These are phyloP conservation scores for Philaethria dido DNA, from an alignment of 2,888 invertebrate genomes.

Conservation along the genomic window DNA sequence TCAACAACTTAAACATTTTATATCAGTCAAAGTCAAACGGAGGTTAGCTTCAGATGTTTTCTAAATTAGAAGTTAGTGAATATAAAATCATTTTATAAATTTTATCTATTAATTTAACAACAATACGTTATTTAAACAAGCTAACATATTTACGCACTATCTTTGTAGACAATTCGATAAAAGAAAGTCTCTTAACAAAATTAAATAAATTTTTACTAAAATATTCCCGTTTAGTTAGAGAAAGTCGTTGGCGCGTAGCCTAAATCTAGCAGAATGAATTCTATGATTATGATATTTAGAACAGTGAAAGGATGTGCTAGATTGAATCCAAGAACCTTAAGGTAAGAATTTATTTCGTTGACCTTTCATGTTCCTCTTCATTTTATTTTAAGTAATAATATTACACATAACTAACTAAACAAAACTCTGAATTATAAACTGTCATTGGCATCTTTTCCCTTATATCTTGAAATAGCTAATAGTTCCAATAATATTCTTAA, in stretches of 20 bases:
- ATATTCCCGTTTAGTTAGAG: conserved; percentile 31
- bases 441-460: background rate
- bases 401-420: background rate
- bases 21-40: conserved; percentile 6
- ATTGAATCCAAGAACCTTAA: conserved; percentile 25
- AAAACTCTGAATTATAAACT: background rate
- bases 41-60: background rate
- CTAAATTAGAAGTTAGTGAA: background rate
- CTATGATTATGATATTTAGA: conserved; percentile 27
- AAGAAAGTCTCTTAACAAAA: background rate
- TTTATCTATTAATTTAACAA: background rate
- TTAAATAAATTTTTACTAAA: conserved; percentile 5
- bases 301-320: conserved; percentile 32
- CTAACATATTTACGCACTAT: background rate
- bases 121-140: background rate
- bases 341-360: conserved; percentile 25
- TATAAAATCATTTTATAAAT: background rate
- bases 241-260: conserved; percentile 44
- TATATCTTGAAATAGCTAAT: background rate
- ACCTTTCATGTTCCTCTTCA: background rate
- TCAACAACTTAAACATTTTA: conserved; percentile 1
- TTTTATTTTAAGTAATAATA: background rate
- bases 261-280: conserved; percentile 33
- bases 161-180: background rate
- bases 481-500: background rate